Evolutionary conservation across 2,113 vertebrate species (phyloP).

Genomic region (Megaptera novaeangliae): DNA sequence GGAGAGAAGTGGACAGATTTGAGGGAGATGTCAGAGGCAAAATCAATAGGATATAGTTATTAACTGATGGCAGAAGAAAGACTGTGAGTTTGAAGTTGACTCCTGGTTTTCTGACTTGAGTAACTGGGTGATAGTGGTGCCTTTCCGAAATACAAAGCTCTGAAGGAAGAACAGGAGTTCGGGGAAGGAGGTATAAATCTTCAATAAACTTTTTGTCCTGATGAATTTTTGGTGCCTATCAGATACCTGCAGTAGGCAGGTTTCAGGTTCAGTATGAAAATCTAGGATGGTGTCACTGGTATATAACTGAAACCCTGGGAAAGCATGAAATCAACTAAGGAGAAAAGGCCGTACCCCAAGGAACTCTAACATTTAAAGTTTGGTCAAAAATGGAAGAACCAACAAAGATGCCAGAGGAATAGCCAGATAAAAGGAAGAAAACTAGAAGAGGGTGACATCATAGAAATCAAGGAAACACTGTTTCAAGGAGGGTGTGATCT

Average conservation of each 20-base stretch:
- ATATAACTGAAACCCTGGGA: not conserved
- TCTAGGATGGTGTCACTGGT: not conserved
- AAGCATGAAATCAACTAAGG: not conserved
- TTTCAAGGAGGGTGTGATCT: not conserved
- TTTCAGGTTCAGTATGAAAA: constrained; percentile 15
- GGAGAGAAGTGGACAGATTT: not conserved
- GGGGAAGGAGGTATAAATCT: not conserved
- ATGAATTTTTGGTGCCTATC: not conserved
- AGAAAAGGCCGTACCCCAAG: not conserved
- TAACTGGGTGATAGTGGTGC: not conserved
- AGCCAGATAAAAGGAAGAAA: not conserved
- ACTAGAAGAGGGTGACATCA: not conserved
- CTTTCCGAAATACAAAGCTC: not conserved
- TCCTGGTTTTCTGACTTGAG: not conserved
- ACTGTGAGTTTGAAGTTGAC: not conserved
- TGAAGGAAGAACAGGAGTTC: not conserved
- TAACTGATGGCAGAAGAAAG: not conserved
- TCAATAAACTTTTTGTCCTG: not conserved
- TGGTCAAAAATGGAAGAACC: not conserved
- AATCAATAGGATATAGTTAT: not conserved
- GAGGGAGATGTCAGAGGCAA: not conserved
- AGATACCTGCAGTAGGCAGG: not conserved
- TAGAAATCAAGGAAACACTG: not conserved
- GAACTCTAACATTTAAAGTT: not conserved
- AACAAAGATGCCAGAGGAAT: not conserved